phyloP scores from a whole-genome alignment of 2,113 vertebrate genomes.

The Struthidea cinerea region DNA sequence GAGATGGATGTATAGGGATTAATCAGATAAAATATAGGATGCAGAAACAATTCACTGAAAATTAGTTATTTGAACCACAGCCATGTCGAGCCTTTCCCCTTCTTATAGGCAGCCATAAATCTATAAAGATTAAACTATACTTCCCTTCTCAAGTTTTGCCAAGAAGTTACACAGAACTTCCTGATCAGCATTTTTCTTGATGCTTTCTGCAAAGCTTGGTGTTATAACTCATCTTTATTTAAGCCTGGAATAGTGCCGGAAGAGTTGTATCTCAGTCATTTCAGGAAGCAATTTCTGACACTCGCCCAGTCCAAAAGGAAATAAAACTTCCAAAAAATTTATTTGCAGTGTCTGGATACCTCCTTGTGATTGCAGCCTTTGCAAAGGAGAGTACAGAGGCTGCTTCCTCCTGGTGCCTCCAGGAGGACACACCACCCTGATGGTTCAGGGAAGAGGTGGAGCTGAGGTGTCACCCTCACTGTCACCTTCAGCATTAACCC shows the following conservation, averaged over 20 bases:
- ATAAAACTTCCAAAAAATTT: not conserved
- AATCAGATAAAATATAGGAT: not conserved
- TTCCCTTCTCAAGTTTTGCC: not conserved
- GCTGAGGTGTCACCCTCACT: not conserved
- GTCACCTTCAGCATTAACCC: not conserved
- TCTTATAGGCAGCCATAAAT: constrained; percentile 12
- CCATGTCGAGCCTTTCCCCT: not conserved
- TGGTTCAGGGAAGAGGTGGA: not conserved
- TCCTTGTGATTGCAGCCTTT: not conserved
- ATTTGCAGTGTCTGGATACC: not conserved
- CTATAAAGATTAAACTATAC: not conserved
- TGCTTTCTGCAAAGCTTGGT: not conserved
- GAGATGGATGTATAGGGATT: not conserved
- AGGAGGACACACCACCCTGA: not conserved
- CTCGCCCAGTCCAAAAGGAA: not conserved
- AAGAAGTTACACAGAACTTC: not conserved
- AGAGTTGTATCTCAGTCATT: not conserved
- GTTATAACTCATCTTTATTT: constrained; percentile 31
- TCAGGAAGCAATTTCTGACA: not conserved
- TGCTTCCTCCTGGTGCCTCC: not conserved
- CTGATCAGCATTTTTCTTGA: constrained; percentile 20
- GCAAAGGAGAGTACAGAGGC: not conserved
- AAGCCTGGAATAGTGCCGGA: not conserved
- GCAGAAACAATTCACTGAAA: not conserved
- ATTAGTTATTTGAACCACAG: constrained; percentile 21